Conservation (phyloP, 1,140 invertebrate genomes). For the Drosophila neocordata region DNA sequence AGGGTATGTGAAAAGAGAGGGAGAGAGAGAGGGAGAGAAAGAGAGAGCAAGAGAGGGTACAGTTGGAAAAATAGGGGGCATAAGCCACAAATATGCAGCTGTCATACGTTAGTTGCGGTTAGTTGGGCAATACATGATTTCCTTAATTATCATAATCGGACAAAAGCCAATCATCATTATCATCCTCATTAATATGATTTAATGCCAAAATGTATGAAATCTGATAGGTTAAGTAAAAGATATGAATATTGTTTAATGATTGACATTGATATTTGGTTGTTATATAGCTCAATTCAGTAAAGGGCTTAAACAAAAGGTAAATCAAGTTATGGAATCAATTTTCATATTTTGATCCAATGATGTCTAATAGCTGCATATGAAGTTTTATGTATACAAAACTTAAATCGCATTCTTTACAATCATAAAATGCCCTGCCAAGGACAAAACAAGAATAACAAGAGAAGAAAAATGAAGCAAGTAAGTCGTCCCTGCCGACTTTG, state of each 20-base stretch:
- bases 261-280: background rate
- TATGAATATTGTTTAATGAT: background rate
- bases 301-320: background rate
- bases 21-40: background rate
- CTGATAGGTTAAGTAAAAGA: slow-evolving; percentile 3
- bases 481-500: too few relatives aligned
- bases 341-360: background rate
- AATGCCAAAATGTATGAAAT: slow-evolving; percentile 30
- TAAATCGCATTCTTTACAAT: background rate
- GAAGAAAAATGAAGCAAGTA: too few relatives aligned
- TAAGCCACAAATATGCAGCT: slow-evolving; percentile 60
- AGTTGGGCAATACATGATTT: slow-evolving; percentile 42
- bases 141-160: slow-evolving; percentile 51
- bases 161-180: slow-evolving; percentile 18
- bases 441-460: background rate
- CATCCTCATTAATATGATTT: slow-evolving; percentile 29
- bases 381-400: background rate
- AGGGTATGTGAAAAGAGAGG: background rate
- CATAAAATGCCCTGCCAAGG: background rate
- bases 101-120: slow-evolving; percentile 47
- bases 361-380: too few relatives aligned
- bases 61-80: too few relatives aligned
- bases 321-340: background rate
- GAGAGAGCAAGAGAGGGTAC: background rate
- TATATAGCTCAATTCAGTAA: background rate